Conservation (phyloP, 1,140 invertebrate genomes). For the Zaprionus ornatus region DNA sequence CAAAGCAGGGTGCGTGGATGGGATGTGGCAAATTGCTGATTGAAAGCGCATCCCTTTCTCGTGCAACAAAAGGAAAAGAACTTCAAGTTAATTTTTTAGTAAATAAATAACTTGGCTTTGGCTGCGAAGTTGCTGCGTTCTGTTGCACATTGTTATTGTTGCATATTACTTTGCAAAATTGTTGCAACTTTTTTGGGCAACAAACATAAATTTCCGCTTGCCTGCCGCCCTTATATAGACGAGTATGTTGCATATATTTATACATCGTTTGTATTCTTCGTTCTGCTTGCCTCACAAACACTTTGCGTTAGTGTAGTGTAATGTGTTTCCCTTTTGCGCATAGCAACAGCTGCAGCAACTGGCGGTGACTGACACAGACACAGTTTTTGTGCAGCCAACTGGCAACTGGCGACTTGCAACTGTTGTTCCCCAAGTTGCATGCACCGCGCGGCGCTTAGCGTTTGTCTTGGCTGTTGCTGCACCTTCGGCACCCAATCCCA, state of each 20-base stretch:
- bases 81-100: slow-evolving; percentile 55
- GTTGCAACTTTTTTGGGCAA: slow-evolving; percentile 61
- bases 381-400: slow-evolving; percentile 28
- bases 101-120: slow-evolving; percentile 55
- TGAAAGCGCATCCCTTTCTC: slow-evolving; percentile 28
- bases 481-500: slow-evolving; percentile 24
- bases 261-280: not conserved
- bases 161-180: slow-evolving; percentile 31
- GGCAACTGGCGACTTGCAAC: slow-evolving; percentile 45
- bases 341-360: slow-evolving; percentile 37
- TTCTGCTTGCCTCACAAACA: slow-evolving; percentile 24
- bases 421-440: slow-evolving; percentile 42
- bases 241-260: slow-evolving; percentile 1
- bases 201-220: slow-evolving; percentile 64
- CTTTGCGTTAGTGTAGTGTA: slow-evolving; percentile 57
- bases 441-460: slow-evolving; percentile 8
- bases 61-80: slow-evolving; percentile 29
- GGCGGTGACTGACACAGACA: slow-evolving; percentile 41
- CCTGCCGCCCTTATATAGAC: slow-evolving; percentile 11
- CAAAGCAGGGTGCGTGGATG: not conserved
- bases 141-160: not conserved
- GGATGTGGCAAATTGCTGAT: slow-evolving; percentile 39
- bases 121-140: slow-evolving; percentile 4
- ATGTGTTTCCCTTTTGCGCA: slow-evolving; percentile 67
- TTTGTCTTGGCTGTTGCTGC: slow-evolving; percentile 32